Evolutionary conservation across 2,113 vertebrate species (phyloP).

Genomic region (Mola mola): DNA sequence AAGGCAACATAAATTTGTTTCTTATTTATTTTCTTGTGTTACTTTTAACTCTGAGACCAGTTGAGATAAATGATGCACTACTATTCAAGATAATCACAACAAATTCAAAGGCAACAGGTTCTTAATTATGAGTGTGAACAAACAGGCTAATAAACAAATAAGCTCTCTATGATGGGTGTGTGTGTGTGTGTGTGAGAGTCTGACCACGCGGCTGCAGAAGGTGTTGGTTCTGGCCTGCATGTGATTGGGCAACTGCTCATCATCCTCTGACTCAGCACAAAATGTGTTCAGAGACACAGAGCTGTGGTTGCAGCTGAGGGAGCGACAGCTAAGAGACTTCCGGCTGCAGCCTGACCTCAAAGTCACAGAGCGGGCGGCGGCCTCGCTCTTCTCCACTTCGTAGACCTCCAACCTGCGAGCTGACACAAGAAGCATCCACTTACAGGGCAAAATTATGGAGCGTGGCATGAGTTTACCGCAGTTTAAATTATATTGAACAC

Average conservation of each 20-base stretch:
- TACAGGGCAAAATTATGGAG: too few relatives aligned
- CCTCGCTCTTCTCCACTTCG: conserved; percentile 73
- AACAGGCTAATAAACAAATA: too few relatives aligned
- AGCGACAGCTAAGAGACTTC: conserved; percentile 70
- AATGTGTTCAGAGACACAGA: conserved; percentile 75
- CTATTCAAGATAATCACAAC: too few relatives aligned
- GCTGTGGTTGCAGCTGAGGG: conserved; percentile 73
- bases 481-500: too few relatives aligned
- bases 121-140: too few relatives aligned
- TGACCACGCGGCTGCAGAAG: conserved; percentile 92
- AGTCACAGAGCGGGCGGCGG: conserved; percentile 52
- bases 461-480: too few relatives aligned
- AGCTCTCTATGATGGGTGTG: not conserved
- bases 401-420: conserved; percentile 84
- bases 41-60: too few relatives aligned
- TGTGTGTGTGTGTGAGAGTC: conserved; percentile 26
- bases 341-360: conserved; percentile 52
- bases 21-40: too few relatives aligned
- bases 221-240: conserved; percentile 71
- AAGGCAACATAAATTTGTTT: too few relatives aligned
- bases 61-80: too few relatives aligned
- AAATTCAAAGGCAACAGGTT: too few relatives aligned
- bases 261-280: conserved; percentile 55
- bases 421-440: too few relatives aligned
- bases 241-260: conserved; percentile 46